A percentile compares a stretch with the other conserved stretches of the same genome.
These are phyloP conservation scores for Tribolium madens DNA, from an alignment of 1,140 invertebrate species.

Conservation along the genomic window DNA sequence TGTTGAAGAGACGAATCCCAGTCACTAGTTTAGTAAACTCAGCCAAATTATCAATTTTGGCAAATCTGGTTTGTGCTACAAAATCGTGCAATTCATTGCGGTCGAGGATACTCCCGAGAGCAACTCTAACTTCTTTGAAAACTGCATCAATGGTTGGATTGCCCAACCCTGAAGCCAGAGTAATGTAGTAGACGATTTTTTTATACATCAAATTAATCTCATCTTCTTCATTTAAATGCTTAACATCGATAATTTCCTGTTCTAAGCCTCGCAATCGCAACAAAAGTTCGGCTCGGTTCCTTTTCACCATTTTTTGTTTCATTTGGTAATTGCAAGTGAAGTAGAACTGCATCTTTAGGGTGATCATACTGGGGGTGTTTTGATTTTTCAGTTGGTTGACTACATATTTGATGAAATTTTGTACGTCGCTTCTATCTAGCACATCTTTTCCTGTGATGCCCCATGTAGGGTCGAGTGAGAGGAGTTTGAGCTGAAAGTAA, in stretches of 20 bases:
- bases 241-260: constrained; percentile 70
- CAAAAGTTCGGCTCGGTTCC: constrained; percentile 68
- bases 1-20: constrained; percentile 77
- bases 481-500: constrained; percentile 65
- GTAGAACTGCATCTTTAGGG: constrained; percentile 78
- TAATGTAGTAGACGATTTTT: constrained; percentile 74
- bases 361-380: constrained; percentile 65
- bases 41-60: constrained; percentile 66
- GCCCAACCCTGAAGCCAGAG: constrained; percentile 73
- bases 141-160: constrained; percentile 73
- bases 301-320: constrained; percentile 68
- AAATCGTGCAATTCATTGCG: constrained; percentile 77
- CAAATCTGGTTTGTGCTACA: constrained; percentile 68
- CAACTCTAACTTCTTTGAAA: constrained; percentile 72
- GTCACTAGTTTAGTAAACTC: constrained; percentile 72
- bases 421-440: constrained; percentile 66
- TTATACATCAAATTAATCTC: constrained; percentile 72
- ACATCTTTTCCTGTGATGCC: constrained; percentile 66
- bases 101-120: constrained; percentile 80
- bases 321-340: constrained; percentile 77
- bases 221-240: constrained; percentile 64
- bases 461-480: constrained; percentile 69
- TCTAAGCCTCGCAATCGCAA: constrained; percentile 68
- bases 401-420: constrained; percentile 67
- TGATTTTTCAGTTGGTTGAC: constrained; percentile 63